Evolutionary conservation across 2,797 vertebrate species (phyloP), one percentile per base, ranked within the genome.

Genomic region (Valencia hispanica): DNA sequence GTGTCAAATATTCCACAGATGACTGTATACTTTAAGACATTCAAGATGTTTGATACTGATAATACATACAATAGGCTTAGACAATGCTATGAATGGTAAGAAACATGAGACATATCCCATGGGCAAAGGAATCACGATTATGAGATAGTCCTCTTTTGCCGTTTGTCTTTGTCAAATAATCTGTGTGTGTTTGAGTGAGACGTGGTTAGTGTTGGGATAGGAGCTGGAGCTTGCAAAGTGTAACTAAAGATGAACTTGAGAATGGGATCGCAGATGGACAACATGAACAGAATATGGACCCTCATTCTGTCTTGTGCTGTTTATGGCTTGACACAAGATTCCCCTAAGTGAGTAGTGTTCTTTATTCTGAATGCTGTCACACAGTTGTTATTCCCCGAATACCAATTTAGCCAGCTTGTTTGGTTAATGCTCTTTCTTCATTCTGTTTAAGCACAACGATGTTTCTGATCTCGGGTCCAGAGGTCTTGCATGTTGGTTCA

Each of bases 381-480:
- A 17, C 2, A 3, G 43, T 72, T 53, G 45, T 59, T 14, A 45
- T 71, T 53, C 36, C 25, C 20, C 61, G 1, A 39, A 25, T 3
- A 25, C 41, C 57, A 48, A 25, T 12, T 25, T 25, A 30, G 50
- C 8, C 5, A 57, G 11, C 4, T 77, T n/a, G 20, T 68, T 47
- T 53, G 0, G 30, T 11, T 71, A 47, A 78, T 27, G 0, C 34
- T 12, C 32, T 27, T 71, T 47, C n/a, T 17, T 55, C 1, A 25
- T 22, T 73, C 22, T 43, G 1, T 55, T 17, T 45, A 20, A 27
- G 65, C 4, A 83, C 85, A n/a, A 48, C 86, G 0, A 51, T 74
- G 76, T 94, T 85, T 82, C 73, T 93, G 74, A 68, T 94, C 78
- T 89, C 92, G 4, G 65, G 66, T 78, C 91, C 94, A 63, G 85